Evolutionary conservation across 1,140 invertebrate species (phyloP).

Genomic region (Hylaeus volcanicus): DNA sequence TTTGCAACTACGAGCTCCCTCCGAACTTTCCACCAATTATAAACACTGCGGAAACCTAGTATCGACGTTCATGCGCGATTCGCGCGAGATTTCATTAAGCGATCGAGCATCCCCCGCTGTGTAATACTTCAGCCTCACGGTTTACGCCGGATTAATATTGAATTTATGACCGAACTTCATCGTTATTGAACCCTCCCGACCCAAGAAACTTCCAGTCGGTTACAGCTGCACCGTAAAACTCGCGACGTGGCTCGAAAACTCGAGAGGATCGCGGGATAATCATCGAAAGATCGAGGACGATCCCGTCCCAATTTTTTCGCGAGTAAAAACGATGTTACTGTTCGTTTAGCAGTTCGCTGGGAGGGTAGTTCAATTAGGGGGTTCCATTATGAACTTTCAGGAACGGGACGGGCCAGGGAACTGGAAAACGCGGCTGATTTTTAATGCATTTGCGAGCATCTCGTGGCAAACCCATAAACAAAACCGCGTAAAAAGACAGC

Average conservation of each 20-base stretch:
- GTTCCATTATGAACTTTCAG: background rate
- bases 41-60: background rate
- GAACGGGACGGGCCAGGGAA: background rate
- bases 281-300: too few relatives aligned
- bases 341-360: background rate
- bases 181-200: conserved; percentile 46
- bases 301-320: too few relatives aligned
- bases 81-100: conserved; percentile 54
- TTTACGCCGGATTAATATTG: conserved; percentile 59
- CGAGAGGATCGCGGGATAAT: too few relatives aligned
- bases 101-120: background rate
- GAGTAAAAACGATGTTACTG: too few relatives aligned
- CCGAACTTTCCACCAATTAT: background rate
- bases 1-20: background rate
- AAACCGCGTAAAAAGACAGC: too few relatives aligned
- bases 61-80: conserved; percentile 27
- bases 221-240: conserved; percentile 33
- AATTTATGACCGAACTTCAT: conserved; percentile 60
- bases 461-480: too few relatives aligned
- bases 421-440: too few relatives aligned
- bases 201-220: conserved; percentile 41
- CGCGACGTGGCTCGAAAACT: background rate
- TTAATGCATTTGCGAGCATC: too few relatives aligned
- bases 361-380: background rate
- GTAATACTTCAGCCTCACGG: conserved; percentile 44